Conservation (phyloP, 2,797 vertebrate species). For the Danio albolineatus region DNA sequence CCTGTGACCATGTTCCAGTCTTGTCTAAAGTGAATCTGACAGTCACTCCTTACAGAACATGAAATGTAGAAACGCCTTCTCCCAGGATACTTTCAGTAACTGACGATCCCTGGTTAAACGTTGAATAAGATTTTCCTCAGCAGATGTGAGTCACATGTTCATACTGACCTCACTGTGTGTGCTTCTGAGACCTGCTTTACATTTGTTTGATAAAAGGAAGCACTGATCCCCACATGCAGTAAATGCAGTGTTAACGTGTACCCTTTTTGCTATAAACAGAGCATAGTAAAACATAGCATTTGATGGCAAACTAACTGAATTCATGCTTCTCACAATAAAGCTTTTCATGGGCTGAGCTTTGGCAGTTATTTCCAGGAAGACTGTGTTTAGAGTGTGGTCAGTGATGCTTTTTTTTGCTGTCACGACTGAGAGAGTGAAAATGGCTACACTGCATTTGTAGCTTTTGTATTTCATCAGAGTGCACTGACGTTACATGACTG, state of each 20-base stretch:
- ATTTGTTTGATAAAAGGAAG: background rate
- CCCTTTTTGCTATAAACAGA: background rate
- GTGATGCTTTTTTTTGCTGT: background rate
- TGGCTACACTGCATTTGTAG: background rate
- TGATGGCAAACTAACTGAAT: background rate
- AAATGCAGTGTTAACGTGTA: background rate
- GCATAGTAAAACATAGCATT: background rate
- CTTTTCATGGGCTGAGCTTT: conserved; percentile 2
- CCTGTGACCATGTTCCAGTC: background rate
- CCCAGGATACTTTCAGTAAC: background rate
- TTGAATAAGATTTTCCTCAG: background rate
- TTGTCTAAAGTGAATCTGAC: background rate
- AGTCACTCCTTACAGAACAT: background rate
- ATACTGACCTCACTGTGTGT: background rate
- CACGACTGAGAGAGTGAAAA: background rate
- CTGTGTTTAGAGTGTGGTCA: background rate
- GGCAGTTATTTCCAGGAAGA: conserved; percentile 11
- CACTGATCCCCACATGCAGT: background rate
- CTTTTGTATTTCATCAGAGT: background rate
- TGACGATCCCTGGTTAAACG: background rate
- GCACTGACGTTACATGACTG: background rate
- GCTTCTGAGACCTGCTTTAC: background rate
- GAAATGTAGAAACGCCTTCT: background rate
- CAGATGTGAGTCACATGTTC: background rate
- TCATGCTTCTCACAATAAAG: background rate